Evolutionary conservation across 2,888 invertebrate genomes (phyloP).

Genomic region (Cheilosia vernalis): DNA sequence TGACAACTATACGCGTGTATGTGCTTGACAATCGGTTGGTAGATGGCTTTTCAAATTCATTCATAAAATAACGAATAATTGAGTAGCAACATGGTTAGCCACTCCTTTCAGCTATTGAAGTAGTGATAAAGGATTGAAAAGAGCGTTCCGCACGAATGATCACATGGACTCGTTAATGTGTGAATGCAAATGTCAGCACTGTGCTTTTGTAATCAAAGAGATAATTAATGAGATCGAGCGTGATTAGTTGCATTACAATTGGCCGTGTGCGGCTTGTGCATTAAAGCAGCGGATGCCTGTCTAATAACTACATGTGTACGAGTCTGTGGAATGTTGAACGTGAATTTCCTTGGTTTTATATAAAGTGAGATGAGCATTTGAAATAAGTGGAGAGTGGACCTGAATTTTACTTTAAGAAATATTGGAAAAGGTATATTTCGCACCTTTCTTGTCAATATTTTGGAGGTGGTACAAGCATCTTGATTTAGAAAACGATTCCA

Average conservation of each 20-base stretch:
- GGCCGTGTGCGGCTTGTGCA: not conserved
- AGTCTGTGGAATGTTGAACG: too few relatives aligned
- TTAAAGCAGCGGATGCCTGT: not conserved
- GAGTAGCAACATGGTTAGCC: not conserved
- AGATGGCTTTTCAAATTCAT: not conserved
- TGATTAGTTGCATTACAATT: not conserved
- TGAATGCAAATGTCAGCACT: not conserved
- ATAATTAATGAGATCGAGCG: not conserved
- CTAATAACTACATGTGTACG: too few relatives aligned
- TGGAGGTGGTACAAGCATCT: too few relatives aligned
- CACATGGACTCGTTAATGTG: not conserved
- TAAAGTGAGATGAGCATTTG: too few relatives aligned
- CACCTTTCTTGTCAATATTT: too few relatives aligned
- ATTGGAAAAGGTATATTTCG: too few relatives aligned
- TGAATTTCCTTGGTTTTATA: too few relatives aligned
- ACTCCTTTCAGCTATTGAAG: not conserved
- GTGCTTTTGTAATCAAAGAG: not conserved
- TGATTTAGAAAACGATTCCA: too few relatives aligned
- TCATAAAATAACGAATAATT: constrained; percentile 1
- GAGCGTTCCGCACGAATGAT: not conserved
- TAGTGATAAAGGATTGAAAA: not conserved
- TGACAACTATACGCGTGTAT: not conserved
- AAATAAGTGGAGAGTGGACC: too few relatives aligned
- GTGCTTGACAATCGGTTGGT: not conserved
- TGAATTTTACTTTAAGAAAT: too few relatives aligned